Base-by-base conservation (phyloP, 2,797 vertebrate species). In the Hylomyscus alleni region DNA sequence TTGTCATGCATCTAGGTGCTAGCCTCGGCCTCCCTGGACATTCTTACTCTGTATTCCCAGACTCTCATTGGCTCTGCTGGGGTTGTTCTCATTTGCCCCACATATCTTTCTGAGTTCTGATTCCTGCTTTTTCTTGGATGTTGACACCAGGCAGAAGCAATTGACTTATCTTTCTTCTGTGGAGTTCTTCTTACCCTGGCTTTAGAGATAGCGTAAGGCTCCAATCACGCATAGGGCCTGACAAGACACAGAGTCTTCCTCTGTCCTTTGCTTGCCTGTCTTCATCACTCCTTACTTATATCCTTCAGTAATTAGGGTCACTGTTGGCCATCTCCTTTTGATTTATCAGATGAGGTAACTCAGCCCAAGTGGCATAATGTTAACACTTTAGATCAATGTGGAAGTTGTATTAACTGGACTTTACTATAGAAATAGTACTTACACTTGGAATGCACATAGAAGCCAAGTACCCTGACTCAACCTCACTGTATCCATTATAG, bases 291-390 rank as follows among this genome's bases (percentile, higher is more conserved):
- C 1, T 86, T 93, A 69, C 22, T 85, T 78, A 62, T 37, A 29
- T 17, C 34, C 20, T 44, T 86, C 58, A 80, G 34, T 62, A 40
- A 78, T 83, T 37, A 69, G 82, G 26, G 58, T 72, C 8, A 14
- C 19, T 31, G 17, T 20, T 81, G 34, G 58, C 20, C 24, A 69
- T 19, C 5, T 65, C 26, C 3, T 40, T 78, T 94, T 56, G 26
- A 1, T 95, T 72, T 94, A 73, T 95, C 37, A 19, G 31, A 40
- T 76, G 93, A 91, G 56, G 15, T 54, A 75, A 13, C 56, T 84
- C 77, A 44, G 31, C 15, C 58, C 91, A 11, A 87, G 34, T 47
- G 37, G 58, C 58, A 56, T 22, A 17, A 52, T 65, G 62, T 83
- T 75, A 50, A 90, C 17, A 80, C 6, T 60, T 75, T 82, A 52